Percentiles rank a stretch among this genome's conserved stretches.
phyloP scores from a whole-genome alignment of 2,113 vertebrate species.

The Tylochromis polylepis region DNA sequence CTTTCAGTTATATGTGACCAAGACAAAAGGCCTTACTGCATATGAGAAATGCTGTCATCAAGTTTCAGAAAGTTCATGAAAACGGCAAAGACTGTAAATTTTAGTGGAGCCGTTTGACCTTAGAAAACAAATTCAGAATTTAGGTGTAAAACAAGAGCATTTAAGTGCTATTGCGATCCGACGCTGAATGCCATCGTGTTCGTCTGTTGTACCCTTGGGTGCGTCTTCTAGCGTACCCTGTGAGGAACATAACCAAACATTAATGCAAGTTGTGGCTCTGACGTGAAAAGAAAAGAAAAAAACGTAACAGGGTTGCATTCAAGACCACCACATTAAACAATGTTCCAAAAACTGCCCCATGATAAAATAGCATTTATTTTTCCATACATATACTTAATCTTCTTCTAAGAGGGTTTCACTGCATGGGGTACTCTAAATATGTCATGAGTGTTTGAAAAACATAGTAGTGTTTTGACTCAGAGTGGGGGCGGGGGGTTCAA shows the following conservation, averaged over 20 bases:
- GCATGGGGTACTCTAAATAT: slow-evolving; percentile 54
- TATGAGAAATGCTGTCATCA: slow-evolving; percentile 48
- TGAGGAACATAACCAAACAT: slow-evolving; percentile 30
- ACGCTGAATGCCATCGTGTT: slow-evolving; percentile 8
- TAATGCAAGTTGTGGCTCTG: slow-evolving; percentile 32
- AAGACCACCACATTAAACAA: slow-evolving; percentile 56
- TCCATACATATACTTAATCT: slow-evolving; percentile 54
- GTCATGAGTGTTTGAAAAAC: slow-evolving; percentile 48
- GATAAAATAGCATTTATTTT: slow-evolving; percentile 68
- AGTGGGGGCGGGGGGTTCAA: slow-evolving; percentile 9
- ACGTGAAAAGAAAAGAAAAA: slow-evolving; percentile 10
- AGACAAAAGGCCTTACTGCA: slow-evolving; percentile 57
- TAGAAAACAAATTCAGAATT: slow-evolving; percentile 30
- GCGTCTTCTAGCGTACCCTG: slow-evolving; percentile 13
- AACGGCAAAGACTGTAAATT: slow-evolving; percentile 54
- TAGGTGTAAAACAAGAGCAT: slow-evolving; percentile 23
- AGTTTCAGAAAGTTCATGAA: slow-evolving; percentile 53
- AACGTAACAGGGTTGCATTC: slow-evolving; percentile 46
- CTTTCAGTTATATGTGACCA: slow-evolving; percentile 32
- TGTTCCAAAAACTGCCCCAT: slow-evolving; percentile 58
- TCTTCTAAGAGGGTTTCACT: slow-evolving; percentile 47
- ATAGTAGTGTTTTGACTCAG: slow-evolving; percentile 51
- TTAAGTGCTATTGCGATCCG: slow-evolving; percentile 38
- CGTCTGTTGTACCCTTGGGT: slow-evolving; percentile 2
- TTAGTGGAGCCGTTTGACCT: slow-evolving; percentile 14